phyloP scores from a whole-genome alignment of 2,797 vertebrate species.

The Phalanger gymnotis region DNA sequence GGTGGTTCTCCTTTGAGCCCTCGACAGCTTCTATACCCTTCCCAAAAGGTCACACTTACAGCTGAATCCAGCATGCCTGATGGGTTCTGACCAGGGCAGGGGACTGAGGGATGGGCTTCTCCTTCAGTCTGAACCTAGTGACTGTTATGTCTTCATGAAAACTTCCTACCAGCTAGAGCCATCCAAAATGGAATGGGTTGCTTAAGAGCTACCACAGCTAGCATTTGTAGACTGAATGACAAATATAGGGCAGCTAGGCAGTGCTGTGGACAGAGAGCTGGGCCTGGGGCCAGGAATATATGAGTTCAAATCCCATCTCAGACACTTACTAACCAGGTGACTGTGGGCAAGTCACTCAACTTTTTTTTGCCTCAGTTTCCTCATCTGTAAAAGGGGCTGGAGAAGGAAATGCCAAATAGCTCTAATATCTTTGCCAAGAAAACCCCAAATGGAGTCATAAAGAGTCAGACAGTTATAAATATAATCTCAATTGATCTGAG shows the following conservation, averaged over 20 bases:
- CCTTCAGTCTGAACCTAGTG: not conserved
- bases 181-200: not conserved
- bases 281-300: not conserved
- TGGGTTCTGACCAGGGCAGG: not conserved
- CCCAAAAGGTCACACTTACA: not conserved
- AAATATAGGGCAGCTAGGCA: not conserved
- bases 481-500: not conserved
- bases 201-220: not conserved
- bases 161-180: not conserved
- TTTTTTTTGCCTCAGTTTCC: not conserved
- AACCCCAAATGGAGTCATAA: not conserved
- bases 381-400: not conserved
- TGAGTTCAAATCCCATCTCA: not conserved
- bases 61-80: not conserved
- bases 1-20: not conserved
- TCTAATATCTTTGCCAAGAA: not conserved
- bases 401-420: not conserved
- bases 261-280: not conserved
- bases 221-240: not conserved
- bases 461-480: not conserved
- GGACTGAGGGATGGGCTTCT: not conserved
- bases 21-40: not conserved
- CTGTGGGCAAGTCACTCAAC: not conserved
- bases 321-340: not conserved
- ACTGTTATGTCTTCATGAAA: not conserved